phyloP scores from a whole-genome alignment of 2,113 vertebrate species.

The Pithys albifrons region DNA sequence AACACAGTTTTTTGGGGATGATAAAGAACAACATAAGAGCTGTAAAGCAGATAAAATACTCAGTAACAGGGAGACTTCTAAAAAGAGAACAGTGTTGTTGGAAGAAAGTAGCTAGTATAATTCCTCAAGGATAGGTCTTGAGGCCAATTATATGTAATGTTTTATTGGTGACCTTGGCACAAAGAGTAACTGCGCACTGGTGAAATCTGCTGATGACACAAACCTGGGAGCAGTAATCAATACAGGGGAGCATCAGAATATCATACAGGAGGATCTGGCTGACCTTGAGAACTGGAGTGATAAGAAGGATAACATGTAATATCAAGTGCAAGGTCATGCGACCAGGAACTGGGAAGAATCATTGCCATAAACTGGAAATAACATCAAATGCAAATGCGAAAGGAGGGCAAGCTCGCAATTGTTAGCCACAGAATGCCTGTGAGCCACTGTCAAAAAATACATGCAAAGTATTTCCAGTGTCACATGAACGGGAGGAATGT shows the following conservation, averaged over 20 bases:
- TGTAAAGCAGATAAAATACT: not conserved
- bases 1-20: not conserved
- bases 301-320: not conserved
- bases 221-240: slow-evolving; percentile 30
- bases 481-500: too few relatives aligned
- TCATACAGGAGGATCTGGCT: not conserved
- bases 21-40: not conserved
- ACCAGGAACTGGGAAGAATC: not conserved
- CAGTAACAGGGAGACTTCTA: not conserved
- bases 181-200: not conserved
- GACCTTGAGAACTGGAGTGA: slow-evolving; percentile 5
- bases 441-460: not conserved
- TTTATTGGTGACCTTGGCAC: slow-evolving; percentile 27
- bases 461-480: not conserved
- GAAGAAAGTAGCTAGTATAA: not conserved
- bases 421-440: not conserved
- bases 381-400: not conserved
- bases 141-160: not conserved
- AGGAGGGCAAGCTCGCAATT: not conserved
- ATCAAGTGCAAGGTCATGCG: not conserved
- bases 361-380: not conserved
- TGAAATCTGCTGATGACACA: slow-evolving; percentile 46
- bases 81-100: not conserved
- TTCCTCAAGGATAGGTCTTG: slow-evolving; percentile 16
- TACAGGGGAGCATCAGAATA: not conserved